Evolutionary conservation across 2,113 vertebrate genomes (phyloP), one percentile per base, ranked within the genome.

Genomic region (Ornithorhynchus anatinus): DNA sequence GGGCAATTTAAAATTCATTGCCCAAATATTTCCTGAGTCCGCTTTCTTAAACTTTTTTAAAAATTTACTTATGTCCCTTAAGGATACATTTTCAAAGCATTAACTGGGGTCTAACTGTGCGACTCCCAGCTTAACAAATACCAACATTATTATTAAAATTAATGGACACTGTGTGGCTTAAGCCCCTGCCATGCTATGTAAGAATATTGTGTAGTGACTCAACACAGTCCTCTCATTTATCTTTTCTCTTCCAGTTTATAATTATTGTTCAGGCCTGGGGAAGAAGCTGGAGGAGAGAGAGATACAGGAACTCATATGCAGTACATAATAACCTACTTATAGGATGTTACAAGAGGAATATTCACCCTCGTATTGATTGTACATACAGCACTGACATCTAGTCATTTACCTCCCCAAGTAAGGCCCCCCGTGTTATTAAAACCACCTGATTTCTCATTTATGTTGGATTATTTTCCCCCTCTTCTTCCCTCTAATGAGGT

Each of bases 21-120:
- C 65, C 65, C 22, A 22, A 5, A 22, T 51, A 70, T 64, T 62
- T 37, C 23, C 71, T 33, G 38, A 78, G 43, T 61, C 56, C 23
- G 57, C 48, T 42, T 54, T 70, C 70, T 68, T 59, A 68, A 38
- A 39, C 52, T 67, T 57, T 45, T 53, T 65, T 43, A 60, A 54
- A 48, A 5, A n/a, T 51, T 70, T 59, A 59, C 50, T 59, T 43
- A 13, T 0, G 12, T 48, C 59, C 52, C 39, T 53, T 47, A 53
- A 69, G 81, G 62, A 57, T 53, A 1, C 53, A 56, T 56, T 76
- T 63, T 64, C 53, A 40, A 35, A 59, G 29, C 44, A 25, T 37
- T 31, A 59, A 35, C 56, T 32, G n/a, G 45, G 15, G 48, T 32
- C 44, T 35, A 44, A 27, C 47, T 25, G 15, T 51, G 57, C 42